phyloP scores from a whole-genome alignment of 2,113 vertebrate genomes.

The Oophaga pumilio region DNA sequence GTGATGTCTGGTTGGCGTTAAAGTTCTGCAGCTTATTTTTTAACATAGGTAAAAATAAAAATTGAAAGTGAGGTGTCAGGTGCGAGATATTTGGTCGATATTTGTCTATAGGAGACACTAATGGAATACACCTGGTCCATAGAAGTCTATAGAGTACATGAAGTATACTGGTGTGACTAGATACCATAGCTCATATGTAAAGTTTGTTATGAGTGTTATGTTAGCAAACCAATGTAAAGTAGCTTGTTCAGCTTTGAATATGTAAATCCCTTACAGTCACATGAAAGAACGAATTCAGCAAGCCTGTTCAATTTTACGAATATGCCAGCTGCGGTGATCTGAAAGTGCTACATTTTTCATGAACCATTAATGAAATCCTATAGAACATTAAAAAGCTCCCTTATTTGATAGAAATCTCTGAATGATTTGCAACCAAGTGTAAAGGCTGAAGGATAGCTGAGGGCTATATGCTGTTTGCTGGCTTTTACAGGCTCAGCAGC shows the following conservation, averaged over 20 bases:
- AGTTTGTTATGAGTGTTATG: neutral
- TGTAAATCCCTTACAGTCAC: neutral
- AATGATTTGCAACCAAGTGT: slow-evolving; percentile 1
- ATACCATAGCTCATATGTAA: neutral
- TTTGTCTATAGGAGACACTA: too few species aligned
- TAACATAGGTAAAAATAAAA: too few species aligned
- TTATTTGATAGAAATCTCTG: neutral
- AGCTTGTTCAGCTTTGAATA: neutral
- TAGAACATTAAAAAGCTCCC: neutral
- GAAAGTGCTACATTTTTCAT: neutral
- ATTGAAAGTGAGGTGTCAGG: too few species aligned
- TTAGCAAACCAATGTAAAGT: neutral
- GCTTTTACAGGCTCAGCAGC: neutral
- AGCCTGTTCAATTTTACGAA: neutral
- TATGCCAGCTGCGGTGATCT: neutral
- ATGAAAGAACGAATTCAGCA: neutral
- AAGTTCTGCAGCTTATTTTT: too few species aligned
- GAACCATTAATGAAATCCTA: neutral
- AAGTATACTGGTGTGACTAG: too few species aligned
- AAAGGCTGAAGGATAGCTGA: neutral
- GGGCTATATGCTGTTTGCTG: neutral
- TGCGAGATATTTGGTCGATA: too few species aligned
- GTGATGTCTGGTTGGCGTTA: too few species aligned
- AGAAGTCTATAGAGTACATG: too few species aligned
- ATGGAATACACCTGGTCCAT: too few species aligned